Percentiles rank a stretch among this genome's conserved stretches.
phyloP scores from a whole-genome alignment of 1,140 invertebrate species.

The Saccostrea glomerata region DNA sequence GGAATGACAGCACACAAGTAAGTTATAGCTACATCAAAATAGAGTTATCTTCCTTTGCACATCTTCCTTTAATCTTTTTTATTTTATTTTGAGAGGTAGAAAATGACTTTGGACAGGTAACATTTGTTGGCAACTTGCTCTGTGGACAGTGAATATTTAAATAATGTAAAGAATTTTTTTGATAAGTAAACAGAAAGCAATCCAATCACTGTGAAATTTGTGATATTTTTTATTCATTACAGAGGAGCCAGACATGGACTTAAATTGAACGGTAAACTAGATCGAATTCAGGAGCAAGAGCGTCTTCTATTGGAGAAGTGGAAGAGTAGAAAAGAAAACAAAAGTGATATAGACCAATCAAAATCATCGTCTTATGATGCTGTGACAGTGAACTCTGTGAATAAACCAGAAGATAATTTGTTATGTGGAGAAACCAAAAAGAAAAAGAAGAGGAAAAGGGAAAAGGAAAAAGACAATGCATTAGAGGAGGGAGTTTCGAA shows the following conservation, averaged over 20 bases:
- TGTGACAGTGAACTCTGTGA: not conserved
- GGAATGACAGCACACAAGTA: slow-evolving; percentile 90
- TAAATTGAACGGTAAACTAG: slow-evolving; percentile 76
- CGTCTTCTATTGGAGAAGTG: slow-evolving; percentile 75
- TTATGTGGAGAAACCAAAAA: not conserved
- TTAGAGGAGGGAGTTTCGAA: not conserved
- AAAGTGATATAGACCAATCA: not conserved
- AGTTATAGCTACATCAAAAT: slow-evolving; percentile 55
- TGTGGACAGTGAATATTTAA: no score
- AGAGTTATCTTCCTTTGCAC: no score
- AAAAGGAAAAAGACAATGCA: not conserved
- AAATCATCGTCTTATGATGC: not conserved
- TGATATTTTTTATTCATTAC: slow-evolving; percentile 50
- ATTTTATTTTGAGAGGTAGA: no score
- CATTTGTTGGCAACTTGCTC: no score
- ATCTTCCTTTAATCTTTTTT: no score
- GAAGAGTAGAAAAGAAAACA: not conserved
- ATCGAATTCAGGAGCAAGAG: slow-evolving; percentile 76
- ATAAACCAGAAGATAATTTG: not conserved
- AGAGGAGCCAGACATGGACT: slow-evolving; percentile 78
- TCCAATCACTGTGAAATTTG: no score
- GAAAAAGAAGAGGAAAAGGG: not conserved
- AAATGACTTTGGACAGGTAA: no score
- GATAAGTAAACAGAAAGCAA: no score
- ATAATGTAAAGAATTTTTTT: no score